Conservation (phyloP, 2,888 invertebrate genomes). For the Rhorus exstirpatorius region DNA sequence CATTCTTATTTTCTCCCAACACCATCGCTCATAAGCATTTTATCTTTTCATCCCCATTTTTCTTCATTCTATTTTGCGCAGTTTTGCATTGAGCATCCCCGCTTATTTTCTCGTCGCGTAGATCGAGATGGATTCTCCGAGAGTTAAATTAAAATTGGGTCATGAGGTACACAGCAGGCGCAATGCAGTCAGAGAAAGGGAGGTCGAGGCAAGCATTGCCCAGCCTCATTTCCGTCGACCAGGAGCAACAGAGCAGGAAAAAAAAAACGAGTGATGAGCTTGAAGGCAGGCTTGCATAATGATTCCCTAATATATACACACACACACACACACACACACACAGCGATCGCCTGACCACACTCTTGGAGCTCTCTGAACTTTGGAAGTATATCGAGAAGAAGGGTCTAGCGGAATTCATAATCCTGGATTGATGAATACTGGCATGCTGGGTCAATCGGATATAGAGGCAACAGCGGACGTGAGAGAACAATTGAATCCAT, state of each 20-base stretch:
- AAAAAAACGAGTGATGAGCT: conserved; percentile 2
- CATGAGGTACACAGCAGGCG: conserved; percentile 32
- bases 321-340: no score
- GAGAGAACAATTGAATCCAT: conserved; percentile 22
- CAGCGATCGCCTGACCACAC: not conserved
- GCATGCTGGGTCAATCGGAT: conserved; percentile 18
- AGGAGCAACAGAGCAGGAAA: not conserved
- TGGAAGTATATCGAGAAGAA: not conserved
- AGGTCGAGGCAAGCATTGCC: not conserved
- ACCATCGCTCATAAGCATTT: not conserved
- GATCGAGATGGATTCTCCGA: not conserved
- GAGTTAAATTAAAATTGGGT: conserved; percentile 36
- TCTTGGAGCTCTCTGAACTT: not conserved
- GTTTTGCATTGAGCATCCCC: not conserved
- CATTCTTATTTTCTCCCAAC: conserved; percentile 27
- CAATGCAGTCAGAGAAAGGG: not conserved
- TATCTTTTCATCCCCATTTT: conserved; percentile 19
- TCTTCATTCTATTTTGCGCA: conserved; percentile 5
- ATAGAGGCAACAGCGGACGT: not conserved
- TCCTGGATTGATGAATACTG: conserved; percentile 5
- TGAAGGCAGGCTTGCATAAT: not conserved
- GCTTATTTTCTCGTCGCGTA: conserved; percentile 42
- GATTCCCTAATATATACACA: not conserved
- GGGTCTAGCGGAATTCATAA: not conserved
- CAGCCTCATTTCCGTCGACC: not conserved